phyloP scores from a whole-genome alignment of 2,113 vertebrate genomes.

The Chlamydotis undulata region DNA sequence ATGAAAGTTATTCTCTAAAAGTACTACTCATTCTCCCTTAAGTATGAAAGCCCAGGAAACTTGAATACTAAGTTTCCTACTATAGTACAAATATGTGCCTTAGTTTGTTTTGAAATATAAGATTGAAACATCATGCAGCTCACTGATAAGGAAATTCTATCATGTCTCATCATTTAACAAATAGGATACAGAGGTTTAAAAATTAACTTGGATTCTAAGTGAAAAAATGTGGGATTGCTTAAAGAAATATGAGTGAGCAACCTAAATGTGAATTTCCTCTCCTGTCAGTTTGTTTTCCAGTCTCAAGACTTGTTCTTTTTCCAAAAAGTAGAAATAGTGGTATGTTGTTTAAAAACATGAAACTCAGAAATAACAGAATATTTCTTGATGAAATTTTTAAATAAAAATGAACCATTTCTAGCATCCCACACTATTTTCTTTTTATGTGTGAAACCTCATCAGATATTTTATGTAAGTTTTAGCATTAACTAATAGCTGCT shows the following conservation, averaged over 20 bases:
- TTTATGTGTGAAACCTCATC: neutral
- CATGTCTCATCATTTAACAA: neutral
- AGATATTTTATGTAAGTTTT: neutral
- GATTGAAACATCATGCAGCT: neutral
- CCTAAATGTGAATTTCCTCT: neutral
- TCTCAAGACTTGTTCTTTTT: neutral
- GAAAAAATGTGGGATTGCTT: neutral
- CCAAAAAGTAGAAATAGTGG: neutral
- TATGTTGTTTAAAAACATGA: neutral
- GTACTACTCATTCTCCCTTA: neutral
- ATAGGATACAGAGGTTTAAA: neutral
- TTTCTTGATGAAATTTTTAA: neutral
- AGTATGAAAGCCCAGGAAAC: neutral
- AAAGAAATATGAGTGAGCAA: neutral
- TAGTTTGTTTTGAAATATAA: neutral
- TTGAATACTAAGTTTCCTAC: neutral
- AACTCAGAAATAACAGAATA: neutral
- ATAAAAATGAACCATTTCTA: neutral
- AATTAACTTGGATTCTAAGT: neutral
- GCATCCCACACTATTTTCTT: neutral
- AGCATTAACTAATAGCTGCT: neutral
- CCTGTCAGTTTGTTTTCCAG: neutral
- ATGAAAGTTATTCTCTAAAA: neutral
- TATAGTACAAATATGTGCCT: neutral
- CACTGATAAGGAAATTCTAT: neutral